phyloP scores from a whole-genome alignment of 2,888 invertebrate genomes.

The Sicus ferrugineus region DNA sequence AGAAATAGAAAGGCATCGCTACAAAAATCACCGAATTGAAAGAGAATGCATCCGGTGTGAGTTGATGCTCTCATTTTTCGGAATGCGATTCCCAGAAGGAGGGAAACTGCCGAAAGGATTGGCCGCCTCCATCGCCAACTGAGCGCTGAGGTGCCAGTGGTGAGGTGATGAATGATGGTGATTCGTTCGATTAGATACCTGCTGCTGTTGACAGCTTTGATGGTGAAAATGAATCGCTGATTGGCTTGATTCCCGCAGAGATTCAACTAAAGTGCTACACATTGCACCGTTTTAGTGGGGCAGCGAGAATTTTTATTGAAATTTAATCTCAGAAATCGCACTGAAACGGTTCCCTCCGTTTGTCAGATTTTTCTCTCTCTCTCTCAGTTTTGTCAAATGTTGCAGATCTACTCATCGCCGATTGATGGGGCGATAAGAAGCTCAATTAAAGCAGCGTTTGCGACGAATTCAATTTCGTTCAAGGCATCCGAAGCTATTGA shows the following conservation, averaged over 20 bases:
- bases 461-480: constrained; percentile 8
- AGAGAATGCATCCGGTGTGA: too few relatives aligned
- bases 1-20: not conserved
- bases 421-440: not conserved
- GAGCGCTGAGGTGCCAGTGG: not conserved
- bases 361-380: too few relatives aligned
- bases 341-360: too few relatives aligned
- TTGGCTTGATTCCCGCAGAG: not conserved
- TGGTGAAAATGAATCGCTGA: not conserved
- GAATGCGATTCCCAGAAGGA: not conserved
- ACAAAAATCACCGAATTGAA: too few relatives aligned
- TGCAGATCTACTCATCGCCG: not conserved
- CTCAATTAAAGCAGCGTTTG: not conserved
- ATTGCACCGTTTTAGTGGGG: too few relatives aligned
- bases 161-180: not conserved
- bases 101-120: not conserved
- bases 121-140: too few relatives aligned
- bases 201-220: not conserved
- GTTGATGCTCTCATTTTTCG: not conserved
- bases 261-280: too few relatives aligned
- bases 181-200: not conserved
- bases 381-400: not conserved
- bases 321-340: too few relatives aligned
- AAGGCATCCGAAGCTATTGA: not conserved
- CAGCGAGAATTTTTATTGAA: too few relatives aligned